phyloP scores from a whole-genome alignment of 2,888 invertebrate genomes.

The Invenusta paracnida region DNA sequence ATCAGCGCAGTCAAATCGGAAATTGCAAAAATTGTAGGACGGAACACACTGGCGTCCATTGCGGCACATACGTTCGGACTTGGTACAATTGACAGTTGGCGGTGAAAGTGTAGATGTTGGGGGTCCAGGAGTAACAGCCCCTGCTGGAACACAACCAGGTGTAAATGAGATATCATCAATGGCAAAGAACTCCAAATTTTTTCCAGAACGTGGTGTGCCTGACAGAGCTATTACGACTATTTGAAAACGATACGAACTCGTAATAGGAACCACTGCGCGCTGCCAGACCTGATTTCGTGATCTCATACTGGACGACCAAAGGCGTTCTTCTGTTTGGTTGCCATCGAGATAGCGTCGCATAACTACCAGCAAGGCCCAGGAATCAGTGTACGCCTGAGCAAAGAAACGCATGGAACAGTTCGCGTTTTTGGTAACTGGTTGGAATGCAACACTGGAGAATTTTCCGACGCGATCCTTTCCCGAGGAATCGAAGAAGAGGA shows the following conservation, averaged over 20 bases:
- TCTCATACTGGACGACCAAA: not conserved
- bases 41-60: constrained; percentile 50
- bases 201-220: constrained; percentile 45
- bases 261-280: not conserved
- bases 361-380: not conserved
- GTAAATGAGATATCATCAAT: constrained; percentile 55
- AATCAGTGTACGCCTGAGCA: not conserved
- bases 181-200: constrained; percentile 52
- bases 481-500: constrained; percentile 14
- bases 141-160: constrained; percentile 48
- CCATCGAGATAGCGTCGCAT: not conserved
- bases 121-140: not conserved
- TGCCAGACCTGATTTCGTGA: not conserved
- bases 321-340: not conserved
- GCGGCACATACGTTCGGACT: constrained; percentile 49
- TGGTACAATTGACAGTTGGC: not conserved
- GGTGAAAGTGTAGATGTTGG: not conserved
- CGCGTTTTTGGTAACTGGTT: constrained; percentile 24
- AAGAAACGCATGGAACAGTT: not conserved
- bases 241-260: constrained; percentile 45
- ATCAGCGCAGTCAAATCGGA: constrained; percentile 51
- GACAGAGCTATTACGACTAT: constrained; percentile 52
- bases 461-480: not conserved
- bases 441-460: too few relatives aligned
- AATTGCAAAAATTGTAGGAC: constrained; percentile 50